A percentile compares a stretch with the other conserved stretches of the same genome.
phyloP scores from a whole-genome alignment of 2,113 vertebrate genomes.

The Pampusana beccarii region DNA sequence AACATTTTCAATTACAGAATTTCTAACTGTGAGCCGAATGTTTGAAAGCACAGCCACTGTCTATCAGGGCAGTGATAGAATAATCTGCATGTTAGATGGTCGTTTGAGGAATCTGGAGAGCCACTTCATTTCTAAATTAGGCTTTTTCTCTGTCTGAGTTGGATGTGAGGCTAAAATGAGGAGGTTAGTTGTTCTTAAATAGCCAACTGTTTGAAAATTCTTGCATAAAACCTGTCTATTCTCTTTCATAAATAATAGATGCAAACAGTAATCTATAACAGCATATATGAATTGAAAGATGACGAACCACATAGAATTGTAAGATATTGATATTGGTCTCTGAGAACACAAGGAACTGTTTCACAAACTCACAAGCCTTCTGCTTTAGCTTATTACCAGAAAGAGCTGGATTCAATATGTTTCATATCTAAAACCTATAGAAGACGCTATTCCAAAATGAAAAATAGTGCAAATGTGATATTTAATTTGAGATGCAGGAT shows the following conservation, averaged over 20 bases:
- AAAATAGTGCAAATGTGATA: background rate
- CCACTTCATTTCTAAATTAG: background rate
- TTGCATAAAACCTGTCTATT: background rate
- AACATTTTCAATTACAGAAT: slow-evolving; percentile 32
- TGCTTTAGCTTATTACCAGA: background rate
- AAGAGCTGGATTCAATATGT: background rate
- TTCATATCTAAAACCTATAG: background rate
- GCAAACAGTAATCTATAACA: background rate
- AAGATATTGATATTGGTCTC: background rate
- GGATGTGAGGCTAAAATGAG: background rate
- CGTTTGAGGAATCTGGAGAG: background rate
- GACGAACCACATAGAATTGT: background rate
- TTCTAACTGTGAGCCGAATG: background rate
- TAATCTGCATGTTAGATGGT: background rate
- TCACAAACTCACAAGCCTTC: background rate
- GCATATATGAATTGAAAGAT: background rate
- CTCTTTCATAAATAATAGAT: background rate
- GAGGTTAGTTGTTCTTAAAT: background rate
- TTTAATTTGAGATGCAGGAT: background rate
- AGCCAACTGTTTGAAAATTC: background rate
- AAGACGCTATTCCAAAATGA: background rate
- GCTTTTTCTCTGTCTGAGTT: background rate
- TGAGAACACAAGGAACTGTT: background rate
- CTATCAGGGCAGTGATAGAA: background rate
- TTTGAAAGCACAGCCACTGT: background rate